A percentile compares a stretch with the other conserved stretches of the same genome.
These are phyloP conservation scores for Antrozous pallidus DNA, from an alignment of 2,797 vertebrate genomes.

Conservation along the genomic window DNA sequence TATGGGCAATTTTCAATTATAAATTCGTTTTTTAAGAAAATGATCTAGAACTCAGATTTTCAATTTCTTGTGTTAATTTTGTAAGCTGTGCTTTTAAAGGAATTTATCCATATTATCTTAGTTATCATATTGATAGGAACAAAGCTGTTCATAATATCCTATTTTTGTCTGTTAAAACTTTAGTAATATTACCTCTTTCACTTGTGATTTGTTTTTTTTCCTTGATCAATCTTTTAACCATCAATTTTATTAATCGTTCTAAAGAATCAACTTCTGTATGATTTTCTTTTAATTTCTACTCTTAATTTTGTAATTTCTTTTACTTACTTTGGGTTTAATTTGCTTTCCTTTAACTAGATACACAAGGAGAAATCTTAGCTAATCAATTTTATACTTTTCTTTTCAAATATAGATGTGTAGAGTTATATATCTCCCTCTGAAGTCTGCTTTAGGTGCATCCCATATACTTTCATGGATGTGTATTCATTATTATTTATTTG, in stretches of 20 bases:
- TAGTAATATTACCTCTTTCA: neutral
- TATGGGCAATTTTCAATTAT: neutral
- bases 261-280: neutral
- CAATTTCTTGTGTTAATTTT: constrained; percentile 21
- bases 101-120: constrained; percentile 18
- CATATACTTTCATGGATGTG: neutral
- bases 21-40: constrained; percentile 26
- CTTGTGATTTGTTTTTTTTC: constrained; percentile 1
- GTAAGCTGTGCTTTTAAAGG: neutral
- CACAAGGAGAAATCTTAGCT: neutral
- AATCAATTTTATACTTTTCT: neutral
- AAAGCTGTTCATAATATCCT: neutral
- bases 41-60: constrained; percentile 19
- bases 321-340: neutral
- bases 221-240: neutral
- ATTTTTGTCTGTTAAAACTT: neutral
- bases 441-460: neutral
- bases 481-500: neutral
- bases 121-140: constrained; percentile 22
- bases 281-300: constrained; percentile 24
- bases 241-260: neutral
- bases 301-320: neutral
- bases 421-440: neutral
- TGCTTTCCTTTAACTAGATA: neutral
- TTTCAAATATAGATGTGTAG: neutral